Base-by-base conservation (phyloP, 2,888 invertebrate genomes). In the Drosophila nigricruria region DNA sequence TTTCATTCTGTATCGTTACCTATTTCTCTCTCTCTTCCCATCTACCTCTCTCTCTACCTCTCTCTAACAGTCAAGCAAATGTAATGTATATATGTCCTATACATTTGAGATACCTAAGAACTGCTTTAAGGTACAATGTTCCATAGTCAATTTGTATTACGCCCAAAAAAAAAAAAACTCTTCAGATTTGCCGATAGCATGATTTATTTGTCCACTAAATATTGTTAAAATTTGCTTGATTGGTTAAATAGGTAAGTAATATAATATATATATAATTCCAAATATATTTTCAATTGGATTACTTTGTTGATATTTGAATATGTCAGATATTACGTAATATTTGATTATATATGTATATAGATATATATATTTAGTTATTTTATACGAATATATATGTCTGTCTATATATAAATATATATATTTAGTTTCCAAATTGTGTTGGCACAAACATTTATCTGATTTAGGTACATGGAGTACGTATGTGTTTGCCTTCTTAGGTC, bases 391-490 rank as follows among this genome's bases (percentile, higher is more conserved):
- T 43, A 32, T 53, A 32, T 58, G 12, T 36, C 25, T 72, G 42
- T 65, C 0, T 49, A 1, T 27, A 30, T 30, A 52, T 57, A n/a
- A 27, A 43, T 69, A 56, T 70, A 34, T 67, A 30, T 25, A 30
- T 30, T 30, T 30, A 49, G 61, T 27, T n/a, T 58, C 23, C 20
- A 16, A 58, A 45, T 16, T 32, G 16, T 36, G 25, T 62, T 62
- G 67, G 60, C 59, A 73, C 63, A 77, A 50, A 56, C 49, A 60
- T 47, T 50, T 53, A 50, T 59, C 30, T 45, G 34, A 65, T 40
- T 76, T 67, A 73, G 73, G 73, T 73, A 79, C 74, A 56, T 58
- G 30, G 38, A 67, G 64, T 71, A 66, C 57, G 50, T 79, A 66
- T 65, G 40, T n/a, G 38, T 38, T 43, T 32, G 27, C 8, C 20